A percentile compares a stretch with the other conserved stretches of the same genome.
Conservation (phyloP, 92 coral and sea anemone genomes). For the Porites evermanni region DNA sequence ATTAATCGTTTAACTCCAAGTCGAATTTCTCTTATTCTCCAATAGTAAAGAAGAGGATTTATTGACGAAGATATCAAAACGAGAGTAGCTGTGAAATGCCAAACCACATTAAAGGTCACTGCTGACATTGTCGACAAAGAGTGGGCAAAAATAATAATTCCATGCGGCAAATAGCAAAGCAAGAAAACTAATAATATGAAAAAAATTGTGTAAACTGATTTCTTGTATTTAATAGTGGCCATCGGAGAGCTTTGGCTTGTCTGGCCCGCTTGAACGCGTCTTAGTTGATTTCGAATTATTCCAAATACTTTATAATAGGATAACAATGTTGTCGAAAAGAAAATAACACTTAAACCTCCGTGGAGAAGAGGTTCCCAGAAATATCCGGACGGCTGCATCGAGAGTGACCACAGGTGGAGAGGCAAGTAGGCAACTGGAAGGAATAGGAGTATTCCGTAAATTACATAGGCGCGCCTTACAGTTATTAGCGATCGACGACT, state of each 20-base stretch:
- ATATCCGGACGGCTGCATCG: neutral
- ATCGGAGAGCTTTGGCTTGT: neutral
- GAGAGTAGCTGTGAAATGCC: neutral
- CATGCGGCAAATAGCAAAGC: neutral
- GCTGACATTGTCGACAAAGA: neutral
- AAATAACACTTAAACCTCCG: neutral
- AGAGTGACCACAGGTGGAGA: neutral
- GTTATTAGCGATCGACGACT: slow-evolving; percentile 1
- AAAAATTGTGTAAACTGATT: neutral
- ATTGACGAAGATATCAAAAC: neutral
- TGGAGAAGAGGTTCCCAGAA: neutral
- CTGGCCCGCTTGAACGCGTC: neutral
- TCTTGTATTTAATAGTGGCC: neutral
- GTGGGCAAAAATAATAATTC: neutral
- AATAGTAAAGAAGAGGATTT: neutral
- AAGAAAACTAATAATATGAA: neutral
- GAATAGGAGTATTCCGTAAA: neutral
- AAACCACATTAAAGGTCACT: neutral
- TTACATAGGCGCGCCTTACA: neutral
- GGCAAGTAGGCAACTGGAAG: neutral
- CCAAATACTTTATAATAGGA: neutral
- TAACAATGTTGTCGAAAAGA: neutral
- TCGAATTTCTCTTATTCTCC: slow-evolving; percentile 7
- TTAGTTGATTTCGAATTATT: neutral
- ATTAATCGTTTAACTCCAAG: neutral